Percentiles rank a stretch among this genome's conserved stretches.
phyloP scores from a whole-genome alignment of 2,797 vertebrate species.

The Pteronotus mesoamericanus region DNA sequence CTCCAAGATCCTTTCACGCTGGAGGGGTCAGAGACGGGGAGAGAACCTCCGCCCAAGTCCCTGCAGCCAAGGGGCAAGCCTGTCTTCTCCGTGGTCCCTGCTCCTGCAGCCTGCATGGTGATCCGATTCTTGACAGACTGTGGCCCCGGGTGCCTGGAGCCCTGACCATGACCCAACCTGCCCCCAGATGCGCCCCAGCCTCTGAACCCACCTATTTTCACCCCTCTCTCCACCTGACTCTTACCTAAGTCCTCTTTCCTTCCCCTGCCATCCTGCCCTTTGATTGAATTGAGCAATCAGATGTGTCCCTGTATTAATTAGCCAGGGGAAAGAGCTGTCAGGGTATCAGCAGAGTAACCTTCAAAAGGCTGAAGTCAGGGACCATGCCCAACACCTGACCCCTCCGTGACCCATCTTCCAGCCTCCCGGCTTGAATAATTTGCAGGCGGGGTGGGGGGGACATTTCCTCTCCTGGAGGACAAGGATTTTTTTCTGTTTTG shows the following conservation, averaged over 20 bases:
- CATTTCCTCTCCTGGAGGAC: not conserved
- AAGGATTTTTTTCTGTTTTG: not conserved
- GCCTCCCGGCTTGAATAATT: not conserved
- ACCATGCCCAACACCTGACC: not conserved
- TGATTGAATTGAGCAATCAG: fast-evolving
- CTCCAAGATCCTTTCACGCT: not conserved
- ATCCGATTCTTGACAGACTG: too few species aligned
- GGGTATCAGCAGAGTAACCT: not conserved
- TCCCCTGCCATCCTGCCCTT: not conserved
- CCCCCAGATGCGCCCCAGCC: fast-evolving
- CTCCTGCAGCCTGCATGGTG: not conserved
- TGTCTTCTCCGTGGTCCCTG: not conserved
- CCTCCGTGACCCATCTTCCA: not conserved
- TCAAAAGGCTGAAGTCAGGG: not conserved
- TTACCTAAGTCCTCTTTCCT: not conserved
- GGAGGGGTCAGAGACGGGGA: not conserved
- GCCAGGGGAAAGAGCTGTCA: not conserved
- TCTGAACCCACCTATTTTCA: not conserved
- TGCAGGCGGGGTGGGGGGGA: not conserved
- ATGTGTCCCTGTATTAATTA: not conserved
- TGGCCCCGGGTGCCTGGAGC: not conserved
- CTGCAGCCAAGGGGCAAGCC: not conserved
- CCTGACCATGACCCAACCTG: not conserved
- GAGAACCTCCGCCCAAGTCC: not conserved
- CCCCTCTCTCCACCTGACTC: not conserved